Evolutionary conservation across 2,888 invertebrate species (phyloP).

Genomic region (Pelosia muscerda): DNA sequence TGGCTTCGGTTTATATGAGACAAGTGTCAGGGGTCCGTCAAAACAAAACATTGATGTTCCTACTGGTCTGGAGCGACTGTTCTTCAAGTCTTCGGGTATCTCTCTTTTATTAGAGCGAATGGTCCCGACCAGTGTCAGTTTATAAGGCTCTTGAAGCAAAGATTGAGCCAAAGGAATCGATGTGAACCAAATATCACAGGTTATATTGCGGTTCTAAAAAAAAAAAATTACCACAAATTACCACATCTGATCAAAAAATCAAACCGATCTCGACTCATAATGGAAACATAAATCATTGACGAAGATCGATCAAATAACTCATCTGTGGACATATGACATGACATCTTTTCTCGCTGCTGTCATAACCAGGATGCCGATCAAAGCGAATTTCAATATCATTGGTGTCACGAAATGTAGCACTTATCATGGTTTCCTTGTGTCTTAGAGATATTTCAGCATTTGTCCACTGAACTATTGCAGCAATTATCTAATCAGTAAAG

Average conservation of each 20-base stretch:
- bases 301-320: no score
- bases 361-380: no score
- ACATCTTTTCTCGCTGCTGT: no score
- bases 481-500: background rate
- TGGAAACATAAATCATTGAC: no score
- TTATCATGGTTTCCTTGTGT: no score
- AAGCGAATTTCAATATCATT: no score
- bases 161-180: constrained; percentile 54
- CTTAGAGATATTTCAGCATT: background rate
- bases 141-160: constrained; percentile 35
- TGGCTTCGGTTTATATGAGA: constrained; percentile 39
- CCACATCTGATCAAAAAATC: no score
- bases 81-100: constrained; percentile 3
- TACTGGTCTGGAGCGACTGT: no score
- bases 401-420: no score
- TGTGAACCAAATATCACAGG: constrained; percentile 61
- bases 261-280: no score
- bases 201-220: constrained; percentile 25
- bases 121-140: constrained; percentile 3
- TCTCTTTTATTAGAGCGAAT: constrained; percentile 25
- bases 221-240: background rate
- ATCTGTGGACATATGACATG: no score
- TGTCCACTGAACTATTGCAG: background rate
- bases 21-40: constrained; percentile 29
- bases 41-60: constrained; percentile 7